Evolutionary conservation across 2,113 vertebrate genomes (phyloP).

Genomic region (Capreolus pygargus): DNA sequence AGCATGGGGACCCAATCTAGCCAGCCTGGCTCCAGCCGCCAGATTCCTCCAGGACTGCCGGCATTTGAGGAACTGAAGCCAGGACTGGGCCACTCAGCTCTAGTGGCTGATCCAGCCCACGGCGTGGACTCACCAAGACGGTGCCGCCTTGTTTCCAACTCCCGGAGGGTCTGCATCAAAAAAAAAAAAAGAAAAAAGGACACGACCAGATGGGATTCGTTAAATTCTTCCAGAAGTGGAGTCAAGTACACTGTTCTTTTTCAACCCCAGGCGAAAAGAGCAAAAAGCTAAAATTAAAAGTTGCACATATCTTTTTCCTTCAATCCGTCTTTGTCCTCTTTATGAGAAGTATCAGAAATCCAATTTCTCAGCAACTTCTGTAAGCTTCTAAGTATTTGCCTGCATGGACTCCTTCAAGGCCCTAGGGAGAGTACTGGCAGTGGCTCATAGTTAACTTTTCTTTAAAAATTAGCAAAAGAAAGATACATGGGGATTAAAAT

Average conservation of each 20-base stretch:
- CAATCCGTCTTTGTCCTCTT: background rate
- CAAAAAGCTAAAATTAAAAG: background rate
- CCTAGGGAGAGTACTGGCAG: background rate
- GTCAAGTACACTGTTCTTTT: background rate
- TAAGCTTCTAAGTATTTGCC: background rate
- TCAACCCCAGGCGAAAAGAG: background rate
- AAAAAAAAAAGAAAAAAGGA: background rate
- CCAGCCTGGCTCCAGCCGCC: background rate
- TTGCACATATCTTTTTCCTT: background rate
- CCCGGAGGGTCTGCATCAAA: background rate
- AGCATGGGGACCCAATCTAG: background rate
- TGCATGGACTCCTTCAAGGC: background rate
- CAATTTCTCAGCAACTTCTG: constrained; percentile 6
- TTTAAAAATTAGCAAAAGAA: background rate
- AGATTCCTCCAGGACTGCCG: background rate
- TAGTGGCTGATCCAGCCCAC: background rate
- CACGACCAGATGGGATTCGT: background rate
- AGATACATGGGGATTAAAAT: background rate
- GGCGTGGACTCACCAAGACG: background rate
- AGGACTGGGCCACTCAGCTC: background rate
- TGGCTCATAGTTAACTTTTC: background rate
- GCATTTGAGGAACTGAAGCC: background rate
- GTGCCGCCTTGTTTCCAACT: background rate
- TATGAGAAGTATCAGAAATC: background rate
- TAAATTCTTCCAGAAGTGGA: constrained; percentile 31